phyloP scores from a whole-genome alignment of 1,140 invertebrate species.

The Drosophila oshimai region DNA sequence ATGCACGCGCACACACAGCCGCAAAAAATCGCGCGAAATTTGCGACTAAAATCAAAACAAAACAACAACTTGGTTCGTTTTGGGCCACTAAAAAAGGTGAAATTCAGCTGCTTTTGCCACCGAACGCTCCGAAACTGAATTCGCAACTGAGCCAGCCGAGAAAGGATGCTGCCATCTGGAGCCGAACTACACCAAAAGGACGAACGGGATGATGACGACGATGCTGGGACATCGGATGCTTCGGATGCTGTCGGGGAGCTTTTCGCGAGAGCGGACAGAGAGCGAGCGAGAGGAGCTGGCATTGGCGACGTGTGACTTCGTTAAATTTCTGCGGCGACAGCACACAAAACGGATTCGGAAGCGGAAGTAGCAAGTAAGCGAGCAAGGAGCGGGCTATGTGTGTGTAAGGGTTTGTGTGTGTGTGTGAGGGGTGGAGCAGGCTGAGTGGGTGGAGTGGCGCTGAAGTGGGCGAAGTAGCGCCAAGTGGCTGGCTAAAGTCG shows the following conservation, averaged over 20 bases:
- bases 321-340: constrained; percentile 81
- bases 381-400: constrained; percentile 40
- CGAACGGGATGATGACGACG: constrained; percentile 8
- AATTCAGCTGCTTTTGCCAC: constrained; percentile 35
- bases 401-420: background rate
- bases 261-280: constrained; percentile 5
- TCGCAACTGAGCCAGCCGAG: constrained; percentile 45
- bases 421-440: background rate
- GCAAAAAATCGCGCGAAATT: constrained; percentile 55
- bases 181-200: constrained; percentile 13
- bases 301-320: constrained; percentile 74
- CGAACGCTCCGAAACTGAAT: constrained; percentile 68
- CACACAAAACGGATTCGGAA: constrained; percentile 81
- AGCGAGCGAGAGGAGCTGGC: constrained; percentile 9
- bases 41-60: constrained; percentile 26
- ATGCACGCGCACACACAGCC: background rate
- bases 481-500: constrained; percentile 65
- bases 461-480: constrained; percentile 67
- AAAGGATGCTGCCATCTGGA: constrained; percentile 62
- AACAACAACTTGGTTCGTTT: constrained; percentile 15
- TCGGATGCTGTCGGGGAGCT: constrained; percentile 40
- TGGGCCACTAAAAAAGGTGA: background rate
- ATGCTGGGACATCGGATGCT: constrained; percentile 4
- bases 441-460: constrained; percentile 13
- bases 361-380: constrained; percentile 80